Conservation (phyloP, 2,113 vertebrate species). For the Hypanus sabinus region DNA sequence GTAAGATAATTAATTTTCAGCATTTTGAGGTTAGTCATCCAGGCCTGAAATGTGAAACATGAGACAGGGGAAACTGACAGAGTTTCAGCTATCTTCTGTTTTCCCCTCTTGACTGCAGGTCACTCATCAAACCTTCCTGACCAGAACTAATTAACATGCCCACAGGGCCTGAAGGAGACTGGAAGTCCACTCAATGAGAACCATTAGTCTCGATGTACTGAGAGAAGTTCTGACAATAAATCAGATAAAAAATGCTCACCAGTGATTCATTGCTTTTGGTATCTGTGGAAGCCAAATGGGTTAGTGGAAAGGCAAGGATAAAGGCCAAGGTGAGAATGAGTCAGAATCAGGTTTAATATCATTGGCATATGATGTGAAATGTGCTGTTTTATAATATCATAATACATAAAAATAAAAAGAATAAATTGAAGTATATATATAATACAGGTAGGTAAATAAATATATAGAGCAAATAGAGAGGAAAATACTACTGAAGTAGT, state of each 20-base stretch:
- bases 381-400: too few species aligned
- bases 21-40: background rate
- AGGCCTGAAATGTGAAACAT: background rate
- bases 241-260: background rate
- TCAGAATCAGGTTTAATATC: too few species aligned
- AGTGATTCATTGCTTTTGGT: background rate
- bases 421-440: too few species aligned
- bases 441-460: too few species aligned
- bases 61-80: background rate
- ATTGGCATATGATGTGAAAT: too few species aligned
- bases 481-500: too few species aligned
- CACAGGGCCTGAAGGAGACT: background rate
- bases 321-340: background rate
- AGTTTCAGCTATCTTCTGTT: background rate
- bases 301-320: background rate
- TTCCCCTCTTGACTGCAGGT: background rate
- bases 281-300: background rate
- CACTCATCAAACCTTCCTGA: too few species aligned
- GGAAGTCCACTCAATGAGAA: background rate
- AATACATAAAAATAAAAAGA: too few species aligned
- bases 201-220: background rate
- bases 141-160: background rate
- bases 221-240: background rate
- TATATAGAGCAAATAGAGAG: too few species aligned
- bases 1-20: background rate